Evolutionary conservation across 2,113 vertebrate species (phyloP).

Genomic region (Copsychus sechellarum): DNA sequence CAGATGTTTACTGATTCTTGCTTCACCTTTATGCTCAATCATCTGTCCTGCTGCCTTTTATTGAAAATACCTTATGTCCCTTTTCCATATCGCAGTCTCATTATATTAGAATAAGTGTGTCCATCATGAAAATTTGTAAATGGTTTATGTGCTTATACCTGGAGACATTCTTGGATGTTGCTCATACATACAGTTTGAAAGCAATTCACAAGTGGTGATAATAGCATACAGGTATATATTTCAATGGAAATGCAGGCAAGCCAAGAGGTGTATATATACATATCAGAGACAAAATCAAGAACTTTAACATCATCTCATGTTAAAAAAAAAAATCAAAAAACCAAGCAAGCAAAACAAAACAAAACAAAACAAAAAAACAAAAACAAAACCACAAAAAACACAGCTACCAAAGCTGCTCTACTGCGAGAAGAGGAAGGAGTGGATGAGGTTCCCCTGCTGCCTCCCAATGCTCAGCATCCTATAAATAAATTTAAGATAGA

Average conservation of each 20-base stretch:
- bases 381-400: background rate
- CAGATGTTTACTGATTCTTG: background rate
- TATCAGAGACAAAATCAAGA: background rate
- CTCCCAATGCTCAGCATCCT: background rate
- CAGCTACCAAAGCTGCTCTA: background rate
- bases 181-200: background rate
- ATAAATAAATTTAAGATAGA: background rate
- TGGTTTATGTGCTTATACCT: background rate
- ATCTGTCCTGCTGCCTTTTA: background rate
- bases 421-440: background rate
- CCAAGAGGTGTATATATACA: background rate
- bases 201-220: background rate
- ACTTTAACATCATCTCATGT: background rate
- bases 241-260: background rate
- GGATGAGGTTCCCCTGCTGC: background rate
- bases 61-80: background rate
- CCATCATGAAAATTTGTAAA: background rate
- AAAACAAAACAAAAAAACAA: too few species aligned
- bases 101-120: background rate
- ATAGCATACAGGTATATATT: background rate
- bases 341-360: too few species aligned
- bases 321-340: background rate
- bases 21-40: background rate
- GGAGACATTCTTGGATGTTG: background rate
- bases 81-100: background rate